Evolutionary conservation across 2,797 vertebrate species (phyloP).

Genomic region (Amniataba percoides): DNA sequence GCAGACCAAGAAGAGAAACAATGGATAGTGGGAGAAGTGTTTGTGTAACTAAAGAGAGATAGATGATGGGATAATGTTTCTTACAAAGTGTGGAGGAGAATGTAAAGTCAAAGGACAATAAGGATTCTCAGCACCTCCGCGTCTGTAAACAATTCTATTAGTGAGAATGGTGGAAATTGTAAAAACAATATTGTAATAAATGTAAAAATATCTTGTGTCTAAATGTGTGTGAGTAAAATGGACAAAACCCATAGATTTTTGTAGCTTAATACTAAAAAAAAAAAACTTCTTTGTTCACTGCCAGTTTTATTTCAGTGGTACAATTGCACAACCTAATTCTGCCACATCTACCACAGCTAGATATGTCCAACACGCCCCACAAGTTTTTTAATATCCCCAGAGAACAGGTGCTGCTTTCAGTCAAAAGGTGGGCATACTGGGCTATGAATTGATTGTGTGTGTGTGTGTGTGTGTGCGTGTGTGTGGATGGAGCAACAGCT

Average conservation of each 20-base stretch:
- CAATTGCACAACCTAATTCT: slow-evolving; percentile 32
- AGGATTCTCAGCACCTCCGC: slow-evolving; percentile 3
- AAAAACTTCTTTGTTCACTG: background rate
- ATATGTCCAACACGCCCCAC: slow-evolving; percentile 7
- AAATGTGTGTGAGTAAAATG: background rate
- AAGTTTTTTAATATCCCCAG: slow-evolving; percentile 16
- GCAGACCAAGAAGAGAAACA: slow-evolving; percentile 42
- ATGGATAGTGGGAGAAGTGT: slow-evolving; percentile 62
- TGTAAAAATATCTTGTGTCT: background rate
- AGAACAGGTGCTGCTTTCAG: slow-evolving; percentile 5
- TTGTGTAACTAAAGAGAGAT: slow-evolving; percentile 65
- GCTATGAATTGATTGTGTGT: slow-evolving; percentile 1
- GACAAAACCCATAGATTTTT: background rate
- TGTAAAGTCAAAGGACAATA: slow-evolving; percentile 36
- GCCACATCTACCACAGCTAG: background rate
- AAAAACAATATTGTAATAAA: background rate
- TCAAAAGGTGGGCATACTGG: slow-evolving; percentile 12
- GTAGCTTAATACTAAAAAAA: background rate
- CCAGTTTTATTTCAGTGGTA: background rate
- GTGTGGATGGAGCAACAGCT: slow-evolving; percentile 15
- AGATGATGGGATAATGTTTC: slow-evolving; percentile 49
- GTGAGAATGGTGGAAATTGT: background rate
- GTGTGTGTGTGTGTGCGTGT: background rate
- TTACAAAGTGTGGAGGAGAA: slow-evolving; percentile 19
- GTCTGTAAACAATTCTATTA: background rate